Evolutionary conservation across 1,140 invertebrate genomes (phyloP), one percentile per base, ranked within the genome.

Genomic region (Drosophila pruinosa): DNA sequence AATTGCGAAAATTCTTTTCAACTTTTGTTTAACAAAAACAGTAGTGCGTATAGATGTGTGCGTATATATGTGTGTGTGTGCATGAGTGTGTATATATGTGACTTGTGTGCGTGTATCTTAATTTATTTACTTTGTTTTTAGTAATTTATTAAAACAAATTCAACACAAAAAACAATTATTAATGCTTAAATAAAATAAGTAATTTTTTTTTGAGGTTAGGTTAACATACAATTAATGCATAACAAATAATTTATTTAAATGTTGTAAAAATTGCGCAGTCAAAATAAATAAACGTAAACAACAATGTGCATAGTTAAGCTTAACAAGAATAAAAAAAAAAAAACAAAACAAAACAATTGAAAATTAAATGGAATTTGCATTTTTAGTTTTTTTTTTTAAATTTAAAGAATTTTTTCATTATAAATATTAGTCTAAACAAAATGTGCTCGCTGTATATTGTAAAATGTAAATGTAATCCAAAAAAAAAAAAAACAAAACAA

Each of bases 191-290:
- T 50, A 8, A 48, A 63, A 21, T 15, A 3, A 6, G 24, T 28
- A 43, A 24, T 63, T 50, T 72, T 72, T 70, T 62, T 70, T 52
- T 22, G 8, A 56, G 58, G 38, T 39, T 74, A 58, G 45, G 21
- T 54, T 63, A 17, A 5, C 38, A 34, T 41, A 52, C 22, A 48
- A 48, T 52, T 7, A 31, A 5, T 14, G 34, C 17, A 59, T 65
- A 59, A 45, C 15, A 41, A 8, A 53, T 39, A 50, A 77, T 72
- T 75, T 77, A 83, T 88, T 82, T 78, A 19, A 81, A 75, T 88
- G 83, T 86, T 88, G 83, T 88, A 75, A 69, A 78, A 77, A 26
- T 89, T 69, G 72, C 85, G 68, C 78, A 89, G 82, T 78, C 82
- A 86, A 50, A 86, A 85, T 62, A 72, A 53, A 36, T 54, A 56